Evolutionary conservation across 2,797 vertebrate species (phyloP).

Genomic region (Craterocephalus amniculus): DNA sequence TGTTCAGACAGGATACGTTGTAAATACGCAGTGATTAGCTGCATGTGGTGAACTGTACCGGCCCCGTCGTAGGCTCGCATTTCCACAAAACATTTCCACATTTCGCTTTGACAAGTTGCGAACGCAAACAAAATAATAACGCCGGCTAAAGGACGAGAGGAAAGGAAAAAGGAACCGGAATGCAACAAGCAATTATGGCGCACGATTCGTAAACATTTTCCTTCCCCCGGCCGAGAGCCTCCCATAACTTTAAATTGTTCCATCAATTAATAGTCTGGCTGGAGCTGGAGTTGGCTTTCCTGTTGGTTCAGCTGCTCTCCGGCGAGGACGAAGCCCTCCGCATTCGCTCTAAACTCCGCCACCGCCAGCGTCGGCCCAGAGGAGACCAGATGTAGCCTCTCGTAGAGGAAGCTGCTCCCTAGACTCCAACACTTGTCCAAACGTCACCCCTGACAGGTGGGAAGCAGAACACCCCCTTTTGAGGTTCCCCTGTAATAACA

Average conservation of each 20-base stretch:
- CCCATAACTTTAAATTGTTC: slow-evolving; percentile 73
- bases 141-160: slow-evolving; percentile 11
- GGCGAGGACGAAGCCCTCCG: slow-evolving; percentile 66
- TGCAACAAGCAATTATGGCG: slow-evolving; percentile 57
- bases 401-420: slow-evolving; percentile 67
- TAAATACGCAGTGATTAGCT: slow-evolving; percentile 75
- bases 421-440: slow-evolving; percentile 68
- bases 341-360: slow-evolving; percentile 57
- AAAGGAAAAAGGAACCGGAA: slow-evolving; percentile 15
- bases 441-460: slow-evolving; percentile 71
- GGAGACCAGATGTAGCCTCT: slow-evolving; percentile 68
- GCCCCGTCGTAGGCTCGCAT: slow-evolving; percentile 39
- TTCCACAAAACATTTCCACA: slow-evolving; percentile 62
- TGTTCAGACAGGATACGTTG: slow-evolving; percentile 77
- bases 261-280: slow-evolving; percentile 74
- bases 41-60: slow-evolving; percentile 65
- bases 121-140: slow-evolving; percentile 57
- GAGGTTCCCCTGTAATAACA: slow-evolving; percentile 57
- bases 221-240: slow-evolving; percentile 59
- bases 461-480: slow-evolving; percentile 49
- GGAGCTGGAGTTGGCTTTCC: slow-evolving; percentile 64
- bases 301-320: slow-evolving; percentile 82
- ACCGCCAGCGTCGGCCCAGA: slow-evolving; percentile 52
- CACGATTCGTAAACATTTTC: slow-evolving; percentile 73
- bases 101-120: slow-evolving; percentile 58